Evolutionary conservation across 2,113 vertebrate species (phyloP).

Genomic region (Crotophaga sulcirostris): DNA sequence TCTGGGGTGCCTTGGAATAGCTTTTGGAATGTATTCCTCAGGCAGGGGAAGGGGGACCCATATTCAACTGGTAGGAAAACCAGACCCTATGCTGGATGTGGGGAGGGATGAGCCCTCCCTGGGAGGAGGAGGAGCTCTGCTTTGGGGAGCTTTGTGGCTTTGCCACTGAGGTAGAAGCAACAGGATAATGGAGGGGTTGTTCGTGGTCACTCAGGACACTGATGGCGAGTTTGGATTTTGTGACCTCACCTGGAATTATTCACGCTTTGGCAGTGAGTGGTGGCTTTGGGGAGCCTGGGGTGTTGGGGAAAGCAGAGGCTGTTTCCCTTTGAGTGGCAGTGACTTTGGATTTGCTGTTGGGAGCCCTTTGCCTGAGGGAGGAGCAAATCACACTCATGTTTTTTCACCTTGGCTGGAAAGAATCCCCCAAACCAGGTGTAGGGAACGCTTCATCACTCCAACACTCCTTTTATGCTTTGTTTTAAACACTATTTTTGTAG

Average conservation of each 20-base stretch:
- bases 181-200: neutral
- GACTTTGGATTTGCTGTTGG: neutral
- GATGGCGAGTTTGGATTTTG: neutral
- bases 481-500: neutral
- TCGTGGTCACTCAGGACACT: neutral
- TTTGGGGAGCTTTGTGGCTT: neutral
- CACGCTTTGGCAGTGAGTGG: rapidly evolving
- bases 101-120: neutral
- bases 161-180: neutral
- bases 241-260: neutral
- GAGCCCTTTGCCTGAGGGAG: neutral
- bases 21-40: neutral
- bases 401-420: neutral
- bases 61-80: neutral
- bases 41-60: neutral
- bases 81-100: neutral
- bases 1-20: neutral
- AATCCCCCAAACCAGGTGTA: neutral
- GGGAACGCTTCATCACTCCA: neutral
- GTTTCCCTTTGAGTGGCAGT: neutral
- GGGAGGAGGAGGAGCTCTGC: neutral
- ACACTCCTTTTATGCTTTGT: neutral
- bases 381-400: neutral
- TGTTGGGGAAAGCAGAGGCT: neutral
- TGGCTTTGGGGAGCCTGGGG: neutral